A percentile compares a stretch with the other conserved stretches of the same genome.
These are phyloP conservation scores for Crocidura indochinensis DNA, from an alignment of 2,797 vertebrate genomes.

Conservation along the genomic window DNA sequence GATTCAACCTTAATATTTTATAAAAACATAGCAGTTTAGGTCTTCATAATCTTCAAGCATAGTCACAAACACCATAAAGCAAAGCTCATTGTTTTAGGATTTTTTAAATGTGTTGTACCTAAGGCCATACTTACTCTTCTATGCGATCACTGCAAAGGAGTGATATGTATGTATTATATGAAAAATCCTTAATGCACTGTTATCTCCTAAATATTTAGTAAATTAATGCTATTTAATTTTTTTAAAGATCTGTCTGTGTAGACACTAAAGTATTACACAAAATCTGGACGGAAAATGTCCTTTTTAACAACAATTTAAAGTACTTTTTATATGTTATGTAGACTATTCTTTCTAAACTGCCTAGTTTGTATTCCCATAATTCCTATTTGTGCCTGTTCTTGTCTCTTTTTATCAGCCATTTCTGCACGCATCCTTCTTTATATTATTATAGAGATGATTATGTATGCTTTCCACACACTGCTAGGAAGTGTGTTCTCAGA, in stretches of 20 bases:
- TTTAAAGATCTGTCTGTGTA: conserved; percentile 94
- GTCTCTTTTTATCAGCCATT: conserved; percentile 84
- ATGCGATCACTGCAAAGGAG: conserved; percentile 88
- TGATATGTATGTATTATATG: conserved; percentile 93
- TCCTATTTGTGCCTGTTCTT: conserved; percentile 90
- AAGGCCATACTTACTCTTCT: conserved; percentile 93
- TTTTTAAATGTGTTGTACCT: conserved; percentile 92
- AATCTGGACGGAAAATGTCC: conserved; percentile 90
- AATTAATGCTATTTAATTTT: conserved; percentile 96
- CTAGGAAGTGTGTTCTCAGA: conserved; percentile 62
- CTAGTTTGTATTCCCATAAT: conserved; percentile 91
- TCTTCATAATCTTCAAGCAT: conserved; percentile 89
- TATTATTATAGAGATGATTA: conserved; percentile 77
- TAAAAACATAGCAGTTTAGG: conserved; percentile 88
- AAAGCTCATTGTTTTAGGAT: conserved; percentile 88
- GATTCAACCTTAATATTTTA: conserved; percentile 89
- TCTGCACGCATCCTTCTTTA: conserved; percentile 89
- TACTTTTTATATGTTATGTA: conserved; percentile 92
- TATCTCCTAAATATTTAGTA: conserved; percentile 96
- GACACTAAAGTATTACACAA: conserved; percentile 95
- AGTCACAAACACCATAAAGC: conserved; percentile 89
- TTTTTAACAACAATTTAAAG: conserved; percentile 92
- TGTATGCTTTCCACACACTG: conserved; percentile 75
- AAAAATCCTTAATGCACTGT: conserved; percentile 96
- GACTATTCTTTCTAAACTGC: conserved; percentile 90